phyloP scores from a whole-genome alignment of 2,113 vertebrate genomes.

The Tautogolabrus adspersus region DNA sequence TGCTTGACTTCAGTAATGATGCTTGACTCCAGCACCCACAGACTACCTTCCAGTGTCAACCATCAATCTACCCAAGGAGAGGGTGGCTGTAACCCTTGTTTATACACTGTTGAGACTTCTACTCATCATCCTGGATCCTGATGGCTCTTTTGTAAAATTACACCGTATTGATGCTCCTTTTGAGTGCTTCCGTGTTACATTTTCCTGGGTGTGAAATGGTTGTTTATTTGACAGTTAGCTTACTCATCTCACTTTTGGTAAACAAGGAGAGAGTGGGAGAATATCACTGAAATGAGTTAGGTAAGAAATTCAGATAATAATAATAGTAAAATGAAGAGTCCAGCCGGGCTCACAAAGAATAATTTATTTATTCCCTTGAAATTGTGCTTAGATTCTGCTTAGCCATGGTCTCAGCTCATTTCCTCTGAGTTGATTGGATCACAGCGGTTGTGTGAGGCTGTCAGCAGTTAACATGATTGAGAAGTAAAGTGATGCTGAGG shows the following conservation, averaged over 20 bases:
- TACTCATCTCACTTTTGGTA: conserved; percentile 27
- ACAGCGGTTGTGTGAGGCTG: conserved; percentile 10
- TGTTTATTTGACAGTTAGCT: conserved; percentile 22
- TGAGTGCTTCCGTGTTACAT: not conserved
- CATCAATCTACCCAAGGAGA: conserved; percentile 64
- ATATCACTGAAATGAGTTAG: conserved; percentile 39
- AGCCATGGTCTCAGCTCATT: conserved; percentile 58
- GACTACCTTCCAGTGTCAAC: conserved; percentile 55
- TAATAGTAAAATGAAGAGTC: conserved; percentile 56
- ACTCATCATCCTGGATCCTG: conserved; percentile 16
- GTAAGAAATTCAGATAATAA: conserved; percentile 53
- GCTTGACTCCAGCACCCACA: conserved; percentile 71
- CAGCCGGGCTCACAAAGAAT: conserved; percentile 30
- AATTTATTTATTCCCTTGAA: conserved; percentile 38
- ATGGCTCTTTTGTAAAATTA: conserved; percentile 34
- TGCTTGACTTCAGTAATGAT: conserved; percentile 71
- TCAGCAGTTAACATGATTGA: conserved; percentile 43
- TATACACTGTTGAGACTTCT: conserved; percentile 10
- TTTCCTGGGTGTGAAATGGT: not conserved
- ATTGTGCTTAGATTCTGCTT: conserved; percentile 48
- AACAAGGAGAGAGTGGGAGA: conserved; percentile 27
- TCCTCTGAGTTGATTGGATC: conserved; percentile 54
- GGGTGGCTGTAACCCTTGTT: conserved; percentile 17
- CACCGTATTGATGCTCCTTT: conserved; percentile 17
- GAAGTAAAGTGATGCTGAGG: conserved; percentile 43